phyloP scores from a whole-genome alignment of 2,888 invertebrate genomes.

The Cordylochernes scorpioides region DNA sequence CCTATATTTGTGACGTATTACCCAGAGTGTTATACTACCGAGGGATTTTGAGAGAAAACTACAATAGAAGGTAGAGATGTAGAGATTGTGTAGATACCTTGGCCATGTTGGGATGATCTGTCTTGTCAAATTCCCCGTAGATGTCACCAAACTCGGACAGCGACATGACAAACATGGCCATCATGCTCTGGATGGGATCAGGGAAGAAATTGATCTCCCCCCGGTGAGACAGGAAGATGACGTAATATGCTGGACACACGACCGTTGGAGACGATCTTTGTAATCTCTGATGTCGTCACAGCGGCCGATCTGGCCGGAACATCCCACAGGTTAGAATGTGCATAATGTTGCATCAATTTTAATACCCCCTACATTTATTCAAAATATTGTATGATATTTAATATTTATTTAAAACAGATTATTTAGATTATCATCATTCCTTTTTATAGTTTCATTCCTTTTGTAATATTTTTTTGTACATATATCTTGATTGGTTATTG shows the following conservation, averaged over 20 bases:
- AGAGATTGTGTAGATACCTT: conserved; percentile 43
- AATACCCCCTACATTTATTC: background rate
- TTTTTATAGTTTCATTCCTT: too few relatives aligned
- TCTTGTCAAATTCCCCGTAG: conserved; percentile 62
- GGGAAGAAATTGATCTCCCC: conserved; percentile 19
- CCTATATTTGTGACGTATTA: too few relatives aligned
- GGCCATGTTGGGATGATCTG: conserved; percentile 60
- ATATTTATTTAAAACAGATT: background rate
- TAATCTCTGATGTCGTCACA: too few relatives aligned
- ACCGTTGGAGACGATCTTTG: background rate
- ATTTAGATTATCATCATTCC: background rate
- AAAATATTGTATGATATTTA: too few relatives aligned
- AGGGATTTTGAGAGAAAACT: too few relatives aligned
- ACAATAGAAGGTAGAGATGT: too few relatives aligned
- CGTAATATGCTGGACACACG: conserved; percentile 21
- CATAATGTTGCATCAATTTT: background rate
- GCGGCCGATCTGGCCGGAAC: too few relatives aligned
- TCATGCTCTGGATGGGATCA: conserved; percentile 66
- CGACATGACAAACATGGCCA: conserved; percentile 97
- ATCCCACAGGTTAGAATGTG: too few relatives aligned
- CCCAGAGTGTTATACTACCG: too few relatives aligned
- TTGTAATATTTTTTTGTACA: too few relatives aligned
- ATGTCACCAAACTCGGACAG: conserved; percentile 86
- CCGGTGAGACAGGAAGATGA: conserved; percentile 19
- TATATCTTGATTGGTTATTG: too few relatives aligned